Conservation (phyloP, 1,140 invertebrate species). For the Macrotrachela quadricornifera region DNA sequence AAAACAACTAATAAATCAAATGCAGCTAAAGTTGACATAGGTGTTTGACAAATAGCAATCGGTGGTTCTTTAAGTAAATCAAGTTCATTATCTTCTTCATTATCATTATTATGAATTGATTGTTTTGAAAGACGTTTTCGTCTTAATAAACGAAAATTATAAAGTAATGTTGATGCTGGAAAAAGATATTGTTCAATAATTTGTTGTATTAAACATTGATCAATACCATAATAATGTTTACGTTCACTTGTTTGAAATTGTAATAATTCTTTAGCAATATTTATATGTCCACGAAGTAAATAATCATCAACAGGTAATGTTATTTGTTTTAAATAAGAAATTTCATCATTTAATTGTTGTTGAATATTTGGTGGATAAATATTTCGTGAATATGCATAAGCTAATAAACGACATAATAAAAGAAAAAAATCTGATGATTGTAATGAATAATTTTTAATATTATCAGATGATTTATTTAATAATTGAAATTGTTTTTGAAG, state of each 20-base stretch:
- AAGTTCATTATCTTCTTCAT: not conserved
- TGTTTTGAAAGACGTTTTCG: conserved; percentile 36
- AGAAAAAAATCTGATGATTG: conserved; percentile 53
- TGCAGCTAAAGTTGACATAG: conserved; percentile 63
- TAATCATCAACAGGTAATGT: no score
- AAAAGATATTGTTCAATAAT: conserved; percentile 82
- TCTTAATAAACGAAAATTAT: conserved; percentile 37
- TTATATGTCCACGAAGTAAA: conserved; percentile 70
- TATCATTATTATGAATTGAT: not conserved
- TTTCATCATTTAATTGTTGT: not conserved
- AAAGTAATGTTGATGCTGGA: conserved; percentile 71
- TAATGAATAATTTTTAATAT: no score
- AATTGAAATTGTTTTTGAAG: no score
- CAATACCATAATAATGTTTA: conserved; percentile 57
- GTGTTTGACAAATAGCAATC: conserved; percentile 53
- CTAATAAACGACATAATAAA: conserved; percentile 40
- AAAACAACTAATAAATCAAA: conserved; percentile 72
- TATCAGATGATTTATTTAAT: no score
- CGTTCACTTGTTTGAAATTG: conserved; percentile 55
- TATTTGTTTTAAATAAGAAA: not conserved
- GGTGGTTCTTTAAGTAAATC: not conserved
- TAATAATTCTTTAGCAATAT: conserved; percentile 65
- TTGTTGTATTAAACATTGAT: conserved; percentile 50
- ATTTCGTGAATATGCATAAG: not conserved
- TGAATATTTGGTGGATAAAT: not conserved